A percentile compares a stretch with the other conserved stretches of the same genome.
Evolutionary conservation across 2,888 invertebrate species (phyloP).

Genomic region (Aspidapion aeneum): DNA sequence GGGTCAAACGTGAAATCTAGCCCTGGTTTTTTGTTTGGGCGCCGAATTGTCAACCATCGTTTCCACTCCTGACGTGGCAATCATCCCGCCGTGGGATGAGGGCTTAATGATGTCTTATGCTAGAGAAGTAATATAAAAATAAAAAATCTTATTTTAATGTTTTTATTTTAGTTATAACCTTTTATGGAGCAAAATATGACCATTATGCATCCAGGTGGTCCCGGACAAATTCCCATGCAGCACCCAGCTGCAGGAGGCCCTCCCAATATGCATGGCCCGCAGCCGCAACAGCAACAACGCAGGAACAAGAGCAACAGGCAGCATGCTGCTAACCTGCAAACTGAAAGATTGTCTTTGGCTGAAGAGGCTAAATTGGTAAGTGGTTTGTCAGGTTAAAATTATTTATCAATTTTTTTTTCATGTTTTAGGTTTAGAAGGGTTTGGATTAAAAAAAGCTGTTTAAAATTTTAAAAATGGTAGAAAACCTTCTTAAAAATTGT

Average conservation of each 20-base stretch:
- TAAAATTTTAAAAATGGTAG: too few species aligned
- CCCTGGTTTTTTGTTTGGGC: too few species aligned
- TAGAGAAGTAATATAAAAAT: too few species aligned
- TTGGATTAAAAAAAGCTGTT: too few species aligned
- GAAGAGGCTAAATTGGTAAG: slow-evolving; percentile 67
- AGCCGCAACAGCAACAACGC: not conserved
- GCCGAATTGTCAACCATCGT: too few species aligned
- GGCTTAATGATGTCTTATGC: too few species aligned
- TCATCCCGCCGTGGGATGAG: too few species aligned
- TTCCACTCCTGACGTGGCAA: too few species aligned
- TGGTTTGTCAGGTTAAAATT: slow-evolving; percentile 8
- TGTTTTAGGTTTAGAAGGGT: too few species aligned
- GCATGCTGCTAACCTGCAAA: slow-evolving; percentile 31
- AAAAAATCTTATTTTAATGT: too few species aligned
- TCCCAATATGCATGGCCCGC: not conserved
- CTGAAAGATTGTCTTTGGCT: slow-evolving; percentile 61
- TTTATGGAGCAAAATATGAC: slow-evolving; percentile 5
- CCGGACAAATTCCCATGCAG: not conserved
- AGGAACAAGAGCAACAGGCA: slow-evolving; percentile 36
- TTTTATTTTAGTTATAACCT: not conserved
- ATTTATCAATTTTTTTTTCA: not conserved
- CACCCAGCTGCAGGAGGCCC: not conserved
- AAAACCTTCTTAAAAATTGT: too few species aligned
- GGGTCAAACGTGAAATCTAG: too few species aligned
- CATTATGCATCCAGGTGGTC: slow-evolving; percentile 4